phyloP scores from a whole-genome alignment of 2,113 vertebrate species.

The Herpetotheres cachinnans region DNA sequence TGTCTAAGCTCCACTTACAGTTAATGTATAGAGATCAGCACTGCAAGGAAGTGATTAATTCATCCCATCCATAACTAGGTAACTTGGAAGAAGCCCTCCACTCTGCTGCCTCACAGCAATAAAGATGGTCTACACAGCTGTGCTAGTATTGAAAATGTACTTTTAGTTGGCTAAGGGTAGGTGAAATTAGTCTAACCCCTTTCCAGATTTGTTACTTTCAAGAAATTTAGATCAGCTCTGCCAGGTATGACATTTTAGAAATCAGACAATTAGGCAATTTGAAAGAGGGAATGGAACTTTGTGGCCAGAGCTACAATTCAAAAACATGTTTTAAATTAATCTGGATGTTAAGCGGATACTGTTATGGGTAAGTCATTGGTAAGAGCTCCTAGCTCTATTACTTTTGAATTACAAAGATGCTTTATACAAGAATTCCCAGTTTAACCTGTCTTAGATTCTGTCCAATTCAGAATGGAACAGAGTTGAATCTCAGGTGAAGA shows the following conservation, averaged over 20 bases:
- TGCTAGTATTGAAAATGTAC: neutral
- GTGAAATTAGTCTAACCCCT: neutral
- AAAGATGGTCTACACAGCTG: neutral
- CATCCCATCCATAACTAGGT: neutral
- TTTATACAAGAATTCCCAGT: neutral
- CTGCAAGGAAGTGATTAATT: neutral
- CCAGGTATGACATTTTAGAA: neutral
- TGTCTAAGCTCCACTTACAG: neutral
- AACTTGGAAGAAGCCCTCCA: neutral
- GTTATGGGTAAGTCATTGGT: neutral
- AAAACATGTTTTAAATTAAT: neutral
- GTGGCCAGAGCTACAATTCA: neutral
- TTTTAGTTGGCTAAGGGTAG: neutral
- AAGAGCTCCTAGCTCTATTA: neutral
- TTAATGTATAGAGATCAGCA: neutral
- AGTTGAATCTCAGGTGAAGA: neutral
- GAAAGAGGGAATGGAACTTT: neutral
- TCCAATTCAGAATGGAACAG: neutral
- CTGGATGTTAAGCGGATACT: neutral
- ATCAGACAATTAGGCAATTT: neutral
- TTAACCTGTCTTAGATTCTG: neutral
- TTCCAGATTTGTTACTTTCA: neutral
- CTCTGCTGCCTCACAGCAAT: neutral
- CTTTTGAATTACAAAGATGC: neutral
- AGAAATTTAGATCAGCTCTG: neutral